Conservation (phyloP, 2,113 vertebrate genomes). For the Neomonachus schauinslandi region DNA sequence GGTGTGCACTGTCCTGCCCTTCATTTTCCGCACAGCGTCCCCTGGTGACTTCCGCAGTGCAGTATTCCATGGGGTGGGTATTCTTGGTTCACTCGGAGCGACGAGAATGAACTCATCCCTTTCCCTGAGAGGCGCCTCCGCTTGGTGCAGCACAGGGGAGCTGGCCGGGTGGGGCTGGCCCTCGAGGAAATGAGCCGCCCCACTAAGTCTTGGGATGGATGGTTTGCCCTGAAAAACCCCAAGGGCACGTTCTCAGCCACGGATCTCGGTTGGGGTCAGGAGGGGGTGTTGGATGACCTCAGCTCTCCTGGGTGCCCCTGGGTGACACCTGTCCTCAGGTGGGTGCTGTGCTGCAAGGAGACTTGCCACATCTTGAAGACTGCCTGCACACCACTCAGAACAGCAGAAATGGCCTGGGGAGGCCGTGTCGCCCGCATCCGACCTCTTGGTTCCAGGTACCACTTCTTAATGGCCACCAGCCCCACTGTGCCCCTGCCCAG, state of each 20-base stretch:
- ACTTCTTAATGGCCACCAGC: neutral
- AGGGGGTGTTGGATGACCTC: neutral
- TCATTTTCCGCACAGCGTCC: rapidly evolving
- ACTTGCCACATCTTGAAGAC: neutral
- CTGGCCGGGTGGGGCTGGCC: neutral
- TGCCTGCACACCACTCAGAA: neutral
- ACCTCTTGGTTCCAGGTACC: neutral
- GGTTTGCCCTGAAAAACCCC: neutral
- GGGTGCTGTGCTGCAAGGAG: neutral
- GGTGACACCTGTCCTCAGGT: neutral
- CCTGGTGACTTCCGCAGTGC: rapidly evolving
- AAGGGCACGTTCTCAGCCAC: neutral
- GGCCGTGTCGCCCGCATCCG: neutral
- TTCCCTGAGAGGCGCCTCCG: rapidly evolving
- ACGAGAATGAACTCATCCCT: rapidly evolving
- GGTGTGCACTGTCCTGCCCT: rapidly evolving
- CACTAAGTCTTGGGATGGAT: rapidly evolving
- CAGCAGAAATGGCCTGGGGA: neutral
- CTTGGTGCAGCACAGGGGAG: neutral
- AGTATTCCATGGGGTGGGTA: rapidly evolving
- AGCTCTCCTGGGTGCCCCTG: neutral
- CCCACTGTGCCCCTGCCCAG: neutral
- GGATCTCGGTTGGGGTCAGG: neutral
- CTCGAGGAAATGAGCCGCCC: neutral
- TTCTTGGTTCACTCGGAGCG: rapidly evolving